A percentile compares a stretch with the other conserved stretches of the same genome.
These are phyloP conservation scores for Zoanthus gigantus DNA, from an alignment of 92 coral and sea anemone genomes.

Conservation along the genomic window DNA sequence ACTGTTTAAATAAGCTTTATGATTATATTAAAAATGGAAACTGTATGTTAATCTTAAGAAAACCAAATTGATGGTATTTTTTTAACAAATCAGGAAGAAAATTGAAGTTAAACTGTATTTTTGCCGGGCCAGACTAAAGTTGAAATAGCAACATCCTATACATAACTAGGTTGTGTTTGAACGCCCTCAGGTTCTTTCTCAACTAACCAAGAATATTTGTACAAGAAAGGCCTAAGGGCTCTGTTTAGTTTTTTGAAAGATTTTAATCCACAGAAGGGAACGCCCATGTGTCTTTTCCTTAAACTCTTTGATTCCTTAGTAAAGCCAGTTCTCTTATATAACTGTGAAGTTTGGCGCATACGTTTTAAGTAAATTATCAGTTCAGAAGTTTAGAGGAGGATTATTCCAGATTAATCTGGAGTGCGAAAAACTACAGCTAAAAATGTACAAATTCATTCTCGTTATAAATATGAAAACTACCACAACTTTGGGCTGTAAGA, in stretches of 20 bases:
- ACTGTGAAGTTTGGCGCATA: not conserved
- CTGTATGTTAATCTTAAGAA: too few species aligned
- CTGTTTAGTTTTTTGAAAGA: too few species aligned
- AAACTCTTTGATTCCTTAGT: not conserved
- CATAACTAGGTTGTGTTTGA: not conserved
- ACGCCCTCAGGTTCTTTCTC: slow-evolving; percentile 26
- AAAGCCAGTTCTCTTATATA: too few species aligned
- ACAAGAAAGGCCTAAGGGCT: not conserved
- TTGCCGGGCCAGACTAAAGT: not conserved
- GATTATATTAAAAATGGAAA: too few species aligned
- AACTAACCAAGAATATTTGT: slow-evolving; percentile 27
- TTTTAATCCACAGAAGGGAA: slow-evolving; percentile 10
- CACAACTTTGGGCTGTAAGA: too few species aligned
- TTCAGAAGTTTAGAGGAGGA: slow-evolving; percentile 10
- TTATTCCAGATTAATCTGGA: not conserved
- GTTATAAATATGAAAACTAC: too few species aligned
- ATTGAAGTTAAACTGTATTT: too few species aligned
- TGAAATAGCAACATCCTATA: slow-evolving; percentile 27
- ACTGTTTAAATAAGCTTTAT: too few species aligned
- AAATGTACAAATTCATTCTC: not conserved
- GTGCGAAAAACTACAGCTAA: slow-evolving; percentile 35
- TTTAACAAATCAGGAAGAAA: too few species aligned
- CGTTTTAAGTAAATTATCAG: not conserved
- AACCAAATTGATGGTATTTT: too few species aligned
- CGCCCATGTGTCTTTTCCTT: slow-evolving; percentile 15